These are phyloP conservation scores for Stenichneumon culpator DNA, from an alignment of 2,888 invertebrate genomes.

Conservation along the genomic window DNA sequence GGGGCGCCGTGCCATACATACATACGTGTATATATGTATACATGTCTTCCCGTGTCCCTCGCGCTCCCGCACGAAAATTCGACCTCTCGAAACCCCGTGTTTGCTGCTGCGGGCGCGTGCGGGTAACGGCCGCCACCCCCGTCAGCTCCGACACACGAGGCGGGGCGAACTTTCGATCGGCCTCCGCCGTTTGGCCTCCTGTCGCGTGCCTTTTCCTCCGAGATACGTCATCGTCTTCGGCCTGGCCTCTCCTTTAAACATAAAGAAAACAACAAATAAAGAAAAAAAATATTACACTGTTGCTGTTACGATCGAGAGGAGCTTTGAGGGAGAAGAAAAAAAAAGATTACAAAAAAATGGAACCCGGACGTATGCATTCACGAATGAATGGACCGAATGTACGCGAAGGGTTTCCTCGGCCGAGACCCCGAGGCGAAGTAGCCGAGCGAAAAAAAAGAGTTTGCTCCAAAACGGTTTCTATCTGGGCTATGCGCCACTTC, in stretches of 20 bases:
- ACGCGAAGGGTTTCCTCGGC: background rate
- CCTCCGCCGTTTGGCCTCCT: constrained; percentile 59
- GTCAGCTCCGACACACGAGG: constrained; percentile 41
- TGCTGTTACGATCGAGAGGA: background rate
- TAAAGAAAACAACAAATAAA: background rate
- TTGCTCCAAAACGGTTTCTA: background rate
- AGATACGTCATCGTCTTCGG: constrained; percentile 36
- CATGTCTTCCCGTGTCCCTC: constrained; percentile 4
- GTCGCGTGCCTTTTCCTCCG: constrained; percentile 56
- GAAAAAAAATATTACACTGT: background rate
- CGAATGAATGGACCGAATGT: background rate
- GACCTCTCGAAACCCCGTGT: background rate
- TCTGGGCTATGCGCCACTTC: background rate
- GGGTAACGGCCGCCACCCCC: constrained; percentile 32
- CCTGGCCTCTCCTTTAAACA: background rate
- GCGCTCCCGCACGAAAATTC: constrained; percentile 15
- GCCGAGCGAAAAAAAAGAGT: background rate
- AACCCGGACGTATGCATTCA: background rate
- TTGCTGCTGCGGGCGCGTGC: constrained; percentile 47
- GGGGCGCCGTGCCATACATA: background rate
- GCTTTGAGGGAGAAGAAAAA: no score
- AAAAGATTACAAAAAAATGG: background rate
- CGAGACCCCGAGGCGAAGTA: background rate
- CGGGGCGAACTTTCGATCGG: constrained; percentile 70
- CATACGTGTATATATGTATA: background rate